Percentiles rank a stretch among this genome's conserved stretches.
Conservation (phyloP, 2,113 vertebrate species). For the Sphyrna mokarran region DNA sequence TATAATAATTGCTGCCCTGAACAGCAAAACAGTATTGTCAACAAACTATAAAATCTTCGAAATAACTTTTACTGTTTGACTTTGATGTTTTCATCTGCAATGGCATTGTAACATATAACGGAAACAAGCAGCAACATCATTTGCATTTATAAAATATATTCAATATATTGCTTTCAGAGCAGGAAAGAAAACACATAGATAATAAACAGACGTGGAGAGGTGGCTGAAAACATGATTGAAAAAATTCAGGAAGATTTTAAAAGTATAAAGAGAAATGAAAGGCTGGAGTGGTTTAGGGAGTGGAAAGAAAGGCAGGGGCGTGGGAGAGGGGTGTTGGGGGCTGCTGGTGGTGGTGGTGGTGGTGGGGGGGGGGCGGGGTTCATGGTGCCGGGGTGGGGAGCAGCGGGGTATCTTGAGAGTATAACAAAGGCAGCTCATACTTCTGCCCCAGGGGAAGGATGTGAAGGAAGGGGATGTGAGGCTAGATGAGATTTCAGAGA, state of each 20-base stretch:
- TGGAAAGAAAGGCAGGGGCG: too few relatives aligned
- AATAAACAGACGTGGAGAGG: neutral
- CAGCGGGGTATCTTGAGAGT: too few relatives aligned
- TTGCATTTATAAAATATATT: neutral
- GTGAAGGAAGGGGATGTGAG: neutral
- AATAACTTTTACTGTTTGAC: neutral
- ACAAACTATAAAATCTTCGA: neutral
- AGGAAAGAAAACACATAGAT: neutral
- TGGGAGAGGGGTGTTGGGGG: too few relatives aligned
- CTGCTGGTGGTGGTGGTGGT: too few relatives aligned
- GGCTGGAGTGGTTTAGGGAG: neutral
- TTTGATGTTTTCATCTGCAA: neutral
- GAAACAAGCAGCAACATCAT: neutral
- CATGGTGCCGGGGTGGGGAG: too few relatives aligned
- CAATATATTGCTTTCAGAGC: neutral
- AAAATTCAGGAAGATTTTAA: neutral
- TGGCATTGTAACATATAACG: neutral
- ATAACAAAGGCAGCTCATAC: neutral
- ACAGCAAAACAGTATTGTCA: neutral
- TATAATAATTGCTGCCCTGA: neutral
- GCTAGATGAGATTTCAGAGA: neutral
- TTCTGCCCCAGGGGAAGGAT: neutral
- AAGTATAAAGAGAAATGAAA: neutral
- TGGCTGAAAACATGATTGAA: neutral
- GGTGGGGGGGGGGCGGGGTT: too few relatives aligned